Conservation (phyloP, 2,888 invertebrate genomes). For the Liodrosophila aerea region DNA sequence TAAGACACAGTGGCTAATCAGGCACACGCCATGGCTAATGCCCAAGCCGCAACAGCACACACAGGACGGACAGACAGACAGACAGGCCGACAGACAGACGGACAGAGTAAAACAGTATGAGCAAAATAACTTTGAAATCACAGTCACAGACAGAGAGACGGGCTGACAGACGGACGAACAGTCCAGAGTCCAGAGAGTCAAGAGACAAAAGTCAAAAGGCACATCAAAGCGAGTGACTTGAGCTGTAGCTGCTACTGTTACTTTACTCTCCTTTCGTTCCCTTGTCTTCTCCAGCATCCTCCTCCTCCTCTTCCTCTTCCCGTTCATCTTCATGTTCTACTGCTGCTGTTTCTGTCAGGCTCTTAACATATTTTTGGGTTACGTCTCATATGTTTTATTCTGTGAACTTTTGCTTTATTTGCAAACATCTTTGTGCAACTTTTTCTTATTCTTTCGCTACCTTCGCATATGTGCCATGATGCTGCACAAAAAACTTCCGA, state of each 20-base stretch:
- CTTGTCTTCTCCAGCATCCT: too few relatives aligned
- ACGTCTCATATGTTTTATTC: constrained; percentile 25
- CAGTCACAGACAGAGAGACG: constrained; percentile 7
- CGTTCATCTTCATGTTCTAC: not conserved
- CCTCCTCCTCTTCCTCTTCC: not conserved
- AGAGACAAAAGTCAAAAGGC: constrained; percentile 55
- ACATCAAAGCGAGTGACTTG: constrained; percentile 49
- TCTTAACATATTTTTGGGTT: constrained; percentile 52
- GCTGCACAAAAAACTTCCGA: constrained; percentile 78
- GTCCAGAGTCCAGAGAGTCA: constrained; percentile 13
- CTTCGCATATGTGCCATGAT: constrained; percentile 41
- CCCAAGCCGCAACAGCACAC: constrained; percentile 4
- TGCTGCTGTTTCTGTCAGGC: constrained; percentile 41
- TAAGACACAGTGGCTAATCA: constrained; percentile 39
- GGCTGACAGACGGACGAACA: not conserved
- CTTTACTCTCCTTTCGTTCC: constrained; percentile 1
- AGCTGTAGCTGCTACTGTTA: not conserved
- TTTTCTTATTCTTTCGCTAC: too few relatives aligned
- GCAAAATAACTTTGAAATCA: constrained; percentile 20
- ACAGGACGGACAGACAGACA: constrained; percentile 9
- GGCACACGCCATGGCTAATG: constrained; percentile 43
- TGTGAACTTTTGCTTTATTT: constrained; percentile 42
- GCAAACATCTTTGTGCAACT: constrained; percentile 54
- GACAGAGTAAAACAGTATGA: constrained; percentile 5
- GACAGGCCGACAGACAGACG: constrained; percentile 2